Conservation (phyloP, 1,140 invertebrate species). For the Mya arenaria region DNA sequence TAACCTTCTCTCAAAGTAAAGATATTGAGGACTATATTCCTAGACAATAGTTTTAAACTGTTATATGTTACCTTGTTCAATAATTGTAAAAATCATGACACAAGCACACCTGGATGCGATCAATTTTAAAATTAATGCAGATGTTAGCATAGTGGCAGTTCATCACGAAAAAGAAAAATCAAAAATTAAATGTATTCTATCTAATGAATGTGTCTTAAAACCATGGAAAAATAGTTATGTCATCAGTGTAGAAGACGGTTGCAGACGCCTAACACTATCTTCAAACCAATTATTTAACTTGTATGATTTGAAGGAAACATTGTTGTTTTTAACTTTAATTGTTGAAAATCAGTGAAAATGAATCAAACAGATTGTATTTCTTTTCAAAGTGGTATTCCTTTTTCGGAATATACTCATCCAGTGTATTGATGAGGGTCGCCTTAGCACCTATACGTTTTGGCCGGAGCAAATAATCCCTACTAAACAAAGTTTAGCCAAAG, state of each 20-base stretch:
- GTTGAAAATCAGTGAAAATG: neutral
- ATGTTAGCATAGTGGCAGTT: neutral
- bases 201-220: slow-evolving; percentile 7
- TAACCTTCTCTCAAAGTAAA: no score
- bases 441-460: no score
- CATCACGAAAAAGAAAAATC: neutral
- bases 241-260: neutral
- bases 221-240: neutral
- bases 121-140: slow-evolving; percentile 3
- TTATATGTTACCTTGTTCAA: no score
- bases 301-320: slow-evolving; percentile 10
- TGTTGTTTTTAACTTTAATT: neutral
- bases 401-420: no score
- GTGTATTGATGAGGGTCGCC: no score
- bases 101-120: neutral
- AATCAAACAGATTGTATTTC: no score
- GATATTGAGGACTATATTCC: no score
- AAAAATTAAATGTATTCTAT: slow-evolving; percentile 13
- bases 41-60: no score
- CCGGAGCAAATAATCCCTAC: no score
- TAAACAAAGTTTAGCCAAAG: no score
- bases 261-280: neutral
- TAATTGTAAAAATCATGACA: slow-evolving; percentile 2
- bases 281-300: neutral
- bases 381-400: no score